These are phyloP conservation scores for Achroia grisella DNA, from an alignment of 1,140 invertebrate species.

Conservation along the genomic window DNA sequence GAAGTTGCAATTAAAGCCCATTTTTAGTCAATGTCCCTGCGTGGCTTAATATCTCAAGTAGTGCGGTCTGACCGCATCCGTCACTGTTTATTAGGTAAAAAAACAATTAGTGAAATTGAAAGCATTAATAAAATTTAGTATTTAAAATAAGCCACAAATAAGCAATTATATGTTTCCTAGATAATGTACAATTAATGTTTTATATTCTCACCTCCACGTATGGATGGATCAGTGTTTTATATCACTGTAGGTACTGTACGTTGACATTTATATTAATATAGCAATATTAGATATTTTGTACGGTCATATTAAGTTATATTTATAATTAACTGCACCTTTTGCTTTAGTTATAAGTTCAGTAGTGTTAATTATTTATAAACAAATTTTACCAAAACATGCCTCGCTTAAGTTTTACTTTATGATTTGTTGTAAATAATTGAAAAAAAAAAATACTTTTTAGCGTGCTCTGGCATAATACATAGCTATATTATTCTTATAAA, in stretches of 20 bases:
- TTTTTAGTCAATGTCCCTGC: too few relatives aligned
- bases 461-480: conserved; percentile 66
- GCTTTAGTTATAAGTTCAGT: conserved; percentile 49
- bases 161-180: conserved; percentile 41
- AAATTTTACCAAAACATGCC: conserved; percentile 69
- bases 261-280: neutral
- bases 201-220: conserved; percentile 8
- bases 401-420: conserved; percentile 65
- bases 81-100: too few relatives aligned
- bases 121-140: too few relatives aligned
- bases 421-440: conserved; percentile 58
- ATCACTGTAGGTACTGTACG: neutral
- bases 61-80: neutral
- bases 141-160: conserved; percentile 16
- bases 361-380: conserved; percentile 51
- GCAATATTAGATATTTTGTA: too few relatives aligned
- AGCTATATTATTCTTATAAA: conserved; percentile 48
- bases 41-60: neutral
- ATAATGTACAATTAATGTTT: conserved; percentile 33
- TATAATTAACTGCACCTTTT: conserved; percentile 10
- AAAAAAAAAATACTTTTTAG: conserved; percentile 39
- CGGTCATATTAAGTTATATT: too few relatives aligned
- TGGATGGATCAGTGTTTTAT: conserved; percentile 11
- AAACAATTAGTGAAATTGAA: conserved; percentile 2
- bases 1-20: too few relatives aligned